phyloP scores from a whole-genome alignment of 2,797 vertebrate genomes.

The Siniperca obscura region DNA sequence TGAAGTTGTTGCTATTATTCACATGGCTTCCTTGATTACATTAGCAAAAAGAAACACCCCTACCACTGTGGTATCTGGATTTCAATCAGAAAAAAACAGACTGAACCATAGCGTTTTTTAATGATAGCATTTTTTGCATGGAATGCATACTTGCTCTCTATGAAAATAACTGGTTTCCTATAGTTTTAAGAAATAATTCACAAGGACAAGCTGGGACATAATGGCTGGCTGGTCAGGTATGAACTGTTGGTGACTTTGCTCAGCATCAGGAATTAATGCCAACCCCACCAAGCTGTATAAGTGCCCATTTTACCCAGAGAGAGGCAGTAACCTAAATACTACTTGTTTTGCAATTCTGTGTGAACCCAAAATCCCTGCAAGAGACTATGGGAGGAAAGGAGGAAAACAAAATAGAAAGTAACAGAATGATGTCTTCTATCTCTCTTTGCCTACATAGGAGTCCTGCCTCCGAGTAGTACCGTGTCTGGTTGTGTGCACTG shows the following conservation, averaged over 20 bases:
- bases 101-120: not conserved
- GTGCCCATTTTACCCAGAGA: slow-evolving; percentile 50
- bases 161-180: slow-evolving; percentile 10
- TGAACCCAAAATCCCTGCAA: slow-evolving; percentile 35
- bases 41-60: slow-evolving; percentile 46
- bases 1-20: slow-evolving; percentile 4
- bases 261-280: slow-evolving; percentile 56
- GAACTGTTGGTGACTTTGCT: slow-evolving; percentile 65
- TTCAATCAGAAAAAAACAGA: slow-evolving; percentile 17
- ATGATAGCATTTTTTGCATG: not conserved
- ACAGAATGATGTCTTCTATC: slow-evolving; percentile 55
- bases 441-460: slow-evolving; percentile 30
- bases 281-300: slow-evolving; percentile 52
- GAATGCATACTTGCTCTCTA: not conserved
- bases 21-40: slow-evolving; percentile 40
- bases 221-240: slow-evolving; percentile 41
- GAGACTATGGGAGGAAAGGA: slow-evolving; percentile 18
- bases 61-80: slow-evolving; percentile 6
- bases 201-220: slow-evolving; percentile 22
- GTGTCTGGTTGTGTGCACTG: slow-evolving; percentile 44
- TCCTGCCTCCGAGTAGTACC: slow-evolving; percentile 48
- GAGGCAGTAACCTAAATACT: slow-evolving; percentile 49
- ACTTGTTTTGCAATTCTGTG: slow-evolving; percentile 54
- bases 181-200: slow-evolving; percentile 20
- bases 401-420: slow-evolving; percentile 51